These are phyloP conservation scores for Heteromormyrus szaboi DNA, from an alignment of 2,797 vertebrate genomes.

Conservation along the genomic window DNA sequence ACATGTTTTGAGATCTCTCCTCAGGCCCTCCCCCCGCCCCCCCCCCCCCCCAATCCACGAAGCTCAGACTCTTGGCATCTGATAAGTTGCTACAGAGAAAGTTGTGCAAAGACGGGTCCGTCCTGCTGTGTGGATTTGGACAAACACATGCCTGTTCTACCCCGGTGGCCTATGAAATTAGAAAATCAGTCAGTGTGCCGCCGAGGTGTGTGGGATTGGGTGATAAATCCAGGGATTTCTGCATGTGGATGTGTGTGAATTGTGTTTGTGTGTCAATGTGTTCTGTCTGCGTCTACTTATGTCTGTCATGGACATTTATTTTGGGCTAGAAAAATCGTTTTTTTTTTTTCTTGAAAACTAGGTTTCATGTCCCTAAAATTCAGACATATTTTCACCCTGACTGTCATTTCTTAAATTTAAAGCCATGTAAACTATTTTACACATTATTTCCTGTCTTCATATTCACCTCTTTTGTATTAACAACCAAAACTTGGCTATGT, in stretches of 20 bases:
- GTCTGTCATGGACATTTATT: background rate
- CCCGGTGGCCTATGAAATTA: constrained; percentile 82
- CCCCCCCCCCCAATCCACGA: background rate
- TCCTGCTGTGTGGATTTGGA: constrained; percentile 77
- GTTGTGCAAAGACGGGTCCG: constrained; percentile 50
- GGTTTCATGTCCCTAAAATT: background rate
- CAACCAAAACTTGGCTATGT: background rate
- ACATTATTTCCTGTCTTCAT: background rate
- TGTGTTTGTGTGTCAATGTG: constrained; percentile 7
- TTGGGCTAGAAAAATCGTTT: background rate
- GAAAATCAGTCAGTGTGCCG: constrained; percentile 77
- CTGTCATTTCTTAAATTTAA: background rate
- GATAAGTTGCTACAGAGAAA: constrained; percentile 54
- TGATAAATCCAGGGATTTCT: constrained; percentile 23
- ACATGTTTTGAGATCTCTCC: constrained; percentile 32
- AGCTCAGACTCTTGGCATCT: constrained; percentile 49
- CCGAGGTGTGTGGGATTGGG: constrained; percentile 18
- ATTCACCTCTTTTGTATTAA: background rate
- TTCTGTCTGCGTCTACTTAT: background rate
- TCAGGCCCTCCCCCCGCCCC: background rate
- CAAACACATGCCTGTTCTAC: constrained; percentile 78
- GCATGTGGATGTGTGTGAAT: constrained; percentile 4
- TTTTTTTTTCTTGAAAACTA: background rate
- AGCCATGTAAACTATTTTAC: background rate
- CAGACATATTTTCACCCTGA: background rate